Base-by-base conservation (phyloP, 2,797 vertebrate genomes). In the Phrynocephalus forsythii region DNA sequence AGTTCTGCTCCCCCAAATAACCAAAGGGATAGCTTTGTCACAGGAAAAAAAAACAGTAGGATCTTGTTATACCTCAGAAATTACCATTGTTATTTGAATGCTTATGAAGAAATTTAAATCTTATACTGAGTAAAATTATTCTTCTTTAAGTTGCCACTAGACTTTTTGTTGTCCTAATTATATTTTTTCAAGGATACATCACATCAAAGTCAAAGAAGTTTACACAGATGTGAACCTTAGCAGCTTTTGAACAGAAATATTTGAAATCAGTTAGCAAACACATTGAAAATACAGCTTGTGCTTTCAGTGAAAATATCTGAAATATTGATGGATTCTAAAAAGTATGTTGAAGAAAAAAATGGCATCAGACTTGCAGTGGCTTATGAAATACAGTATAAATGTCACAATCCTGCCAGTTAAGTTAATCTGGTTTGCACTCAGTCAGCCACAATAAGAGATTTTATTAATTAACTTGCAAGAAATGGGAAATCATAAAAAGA, bases 301-400 rank as follows among this genome's bases (percentile, higher is more conserved):
- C 16, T 38, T 24, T 71, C 71, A 11, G 16, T 79, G 3, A 69
- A 79, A 86, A 71, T 67, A 84, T 85, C 9, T 50, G 10, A 78
- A 77, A 85, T 67, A 80, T 80, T 71, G 69, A 38, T 86, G 38
- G 69, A 50, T 66, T 63, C 60, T 66, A 63, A 86, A 86, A 81
- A 52, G 5, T 86, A 81, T 81, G 15, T 48, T 73, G 78, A 86
- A 15, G 60, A 15, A 50, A 73, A 86, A 86, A 81, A 30, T 63
- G 33, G 52, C n/a, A 86, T 24, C 52, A 81, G 11, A 48, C 80
- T 66, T 86, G 33, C 20, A 73, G 52, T 18, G 72, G 52, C 33
- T 81, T 86, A 60, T 72, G 20, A 63, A 80, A 66, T 66, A 33
- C 33, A 33, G 33, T 33, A 76, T 66, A 66, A 76, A 84, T 76